phyloP scores from a whole-genome alignment of 92 coral and sea anemone genomes.

The Siderastrea siderea region DNA sequence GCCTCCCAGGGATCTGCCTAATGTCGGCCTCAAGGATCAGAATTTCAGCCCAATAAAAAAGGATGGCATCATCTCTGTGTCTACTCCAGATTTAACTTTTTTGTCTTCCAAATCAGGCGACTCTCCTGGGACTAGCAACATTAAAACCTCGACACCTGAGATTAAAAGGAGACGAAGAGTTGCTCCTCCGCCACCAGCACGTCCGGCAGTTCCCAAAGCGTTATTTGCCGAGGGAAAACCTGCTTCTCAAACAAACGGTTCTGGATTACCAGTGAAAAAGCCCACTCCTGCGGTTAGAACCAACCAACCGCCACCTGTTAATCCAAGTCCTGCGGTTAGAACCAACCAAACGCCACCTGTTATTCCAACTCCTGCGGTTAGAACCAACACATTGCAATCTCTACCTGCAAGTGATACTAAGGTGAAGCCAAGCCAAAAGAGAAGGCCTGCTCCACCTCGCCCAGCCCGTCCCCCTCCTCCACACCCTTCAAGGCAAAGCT shows the following conservation, averaged over 20 bases:
- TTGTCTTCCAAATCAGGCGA: slow-evolving; percentile 1
- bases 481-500: slow-evolving; percentile 32
- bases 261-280: not conserved
- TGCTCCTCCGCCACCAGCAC: slow-evolving; percentile 46
- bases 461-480: slow-evolving; percentile 76
- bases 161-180: slow-evolving; percentile 31
- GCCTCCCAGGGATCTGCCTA: not conserved
- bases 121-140: slow-evolving; percentile 4
- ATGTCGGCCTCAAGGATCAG: not conserved
- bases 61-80: slow-evolving; percentile 24
- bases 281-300: not conserved
- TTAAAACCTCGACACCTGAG: slow-evolving; percentile 54
- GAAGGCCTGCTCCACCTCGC: slow-evolving; percentile 73
- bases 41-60: slow-evolving; percentile 39
- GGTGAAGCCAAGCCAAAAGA: slow-evolving; percentile 35
- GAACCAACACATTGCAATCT: not conserved
- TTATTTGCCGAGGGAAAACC: slow-evolving; percentile 6
- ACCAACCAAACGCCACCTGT: not conserved
- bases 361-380: not conserved
- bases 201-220: slow-evolving; percentile 34
- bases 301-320: not conserved
- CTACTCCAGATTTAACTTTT: slow-evolving; percentile 32
- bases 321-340: not conserved
- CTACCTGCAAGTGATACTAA: not conserved
- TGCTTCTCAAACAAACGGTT: not conserved